Conservation (phyloP, 2,888 invertebrate species). For the Graphium colonna region DNA sequence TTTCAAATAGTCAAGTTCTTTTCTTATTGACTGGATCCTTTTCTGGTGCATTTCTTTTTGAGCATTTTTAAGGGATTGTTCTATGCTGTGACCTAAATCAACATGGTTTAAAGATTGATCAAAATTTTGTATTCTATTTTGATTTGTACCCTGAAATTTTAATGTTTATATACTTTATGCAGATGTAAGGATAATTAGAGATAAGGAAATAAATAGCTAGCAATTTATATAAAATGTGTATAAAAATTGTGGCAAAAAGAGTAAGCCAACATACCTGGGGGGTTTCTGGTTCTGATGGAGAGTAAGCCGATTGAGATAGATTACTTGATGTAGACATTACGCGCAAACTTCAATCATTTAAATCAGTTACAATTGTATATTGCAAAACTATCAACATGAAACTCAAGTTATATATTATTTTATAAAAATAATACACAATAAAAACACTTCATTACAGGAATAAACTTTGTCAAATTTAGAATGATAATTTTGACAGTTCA, state of each 20-base stretch:
- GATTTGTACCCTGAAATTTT: conserved; percentile 47
- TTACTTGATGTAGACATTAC: conserved; percentile 74
- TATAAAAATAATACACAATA: no score
- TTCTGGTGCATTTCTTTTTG: conserved; percentile 85
- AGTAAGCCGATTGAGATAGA: conserved; percentile 67
- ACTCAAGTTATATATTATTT: no score
- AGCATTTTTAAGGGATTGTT: conserved; percentile 76
- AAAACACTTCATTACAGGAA: no score
- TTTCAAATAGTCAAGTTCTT: conserved; percentile 88
- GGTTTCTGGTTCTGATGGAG: conserved; percentile 68
- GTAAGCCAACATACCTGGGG: conserved; percentile 57
- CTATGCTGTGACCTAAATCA: conserved; percentile 75
- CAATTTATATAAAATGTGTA: no score
- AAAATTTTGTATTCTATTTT: conserved; percentile 56
- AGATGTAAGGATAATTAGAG: no score
- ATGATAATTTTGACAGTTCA: no score
- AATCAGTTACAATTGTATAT: not conserved
- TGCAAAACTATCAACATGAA: conserved; percentile 51
- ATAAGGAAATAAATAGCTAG: conserved; percentile 5
- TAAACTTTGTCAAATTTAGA: no score
- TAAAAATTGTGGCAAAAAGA: no score
- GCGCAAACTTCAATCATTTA: conserved; percentile 2
- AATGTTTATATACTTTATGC: not conserved
- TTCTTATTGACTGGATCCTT: conserved; percentile 84
- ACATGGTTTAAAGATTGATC: conserved; percentile 74